A percentile compares a stretch with the other conserved stretches of the same genome.
phyloP scores from a whole-genome alignment of 2,113 vertebrate species.

The Ptyas mucosa region DNA sequence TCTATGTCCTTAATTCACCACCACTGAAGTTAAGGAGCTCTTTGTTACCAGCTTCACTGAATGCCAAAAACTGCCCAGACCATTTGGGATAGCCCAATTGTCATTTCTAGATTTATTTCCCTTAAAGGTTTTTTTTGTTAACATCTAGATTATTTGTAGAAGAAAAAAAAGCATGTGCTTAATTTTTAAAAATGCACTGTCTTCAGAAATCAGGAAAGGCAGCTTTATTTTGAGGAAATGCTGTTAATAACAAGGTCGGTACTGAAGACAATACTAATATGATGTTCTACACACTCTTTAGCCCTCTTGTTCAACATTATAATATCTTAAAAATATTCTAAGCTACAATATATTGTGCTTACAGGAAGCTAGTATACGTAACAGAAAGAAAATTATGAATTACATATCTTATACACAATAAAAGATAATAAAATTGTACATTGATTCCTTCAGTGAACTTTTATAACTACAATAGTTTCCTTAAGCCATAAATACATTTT shows the following conservation, averaged over 20 bases:
- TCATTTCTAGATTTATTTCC: background rate
- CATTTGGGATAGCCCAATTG: background rate
- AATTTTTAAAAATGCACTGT: background rate
- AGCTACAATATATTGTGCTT: background rate
- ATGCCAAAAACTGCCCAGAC: background rate
- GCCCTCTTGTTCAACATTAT: background rate
- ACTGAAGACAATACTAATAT: background rate
- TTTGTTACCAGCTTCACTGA: background rate
- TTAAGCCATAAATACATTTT: background rate
- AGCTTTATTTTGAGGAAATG: background rate
- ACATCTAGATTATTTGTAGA: fast-evolving
- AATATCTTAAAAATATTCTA: background rate
- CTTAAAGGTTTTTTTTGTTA: background rate
- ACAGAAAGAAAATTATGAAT: background rate
- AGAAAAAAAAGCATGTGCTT: fast-evolving
- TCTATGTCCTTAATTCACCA: background rate
- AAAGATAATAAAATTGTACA: background rate
- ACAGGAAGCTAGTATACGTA: too few relatives aligned
- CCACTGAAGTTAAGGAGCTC: background rate
- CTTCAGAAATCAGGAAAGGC: background rate
- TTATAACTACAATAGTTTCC: background rate
- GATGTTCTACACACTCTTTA: background rate
- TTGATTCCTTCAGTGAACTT: background rate
- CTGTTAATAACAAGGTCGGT: background rate
- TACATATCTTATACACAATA: background rate